These are phyloP conservation scores for Abramis brama DNA, from an alignment of 2,113 vertebrate genomes.

Conservation along the genomic window DNA sequence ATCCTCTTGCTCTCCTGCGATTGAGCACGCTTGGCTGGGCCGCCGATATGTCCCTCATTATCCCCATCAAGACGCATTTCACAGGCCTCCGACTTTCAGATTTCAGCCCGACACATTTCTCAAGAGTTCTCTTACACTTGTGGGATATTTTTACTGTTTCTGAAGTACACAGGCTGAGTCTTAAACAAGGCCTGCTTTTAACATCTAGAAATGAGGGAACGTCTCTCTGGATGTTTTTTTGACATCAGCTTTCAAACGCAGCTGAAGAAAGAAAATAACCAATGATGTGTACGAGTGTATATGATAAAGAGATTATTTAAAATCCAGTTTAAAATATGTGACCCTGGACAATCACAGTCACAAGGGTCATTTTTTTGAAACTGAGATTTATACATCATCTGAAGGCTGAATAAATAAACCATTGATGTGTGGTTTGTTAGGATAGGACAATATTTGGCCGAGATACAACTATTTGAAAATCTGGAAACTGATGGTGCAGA, in stretches of 20 bases:
- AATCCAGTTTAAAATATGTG: neutral
- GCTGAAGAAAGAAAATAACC: neutral
- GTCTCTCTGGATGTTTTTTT: neutral
- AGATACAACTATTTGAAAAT: too few relatives aligned
- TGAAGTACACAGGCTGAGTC: neutral
- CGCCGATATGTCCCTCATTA: slow-evolving; percentile 80
- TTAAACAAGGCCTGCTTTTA: neutral
- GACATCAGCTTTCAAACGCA: neutral
- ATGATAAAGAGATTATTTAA: neutral
- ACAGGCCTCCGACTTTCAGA: slow-evolving; percentile 65
- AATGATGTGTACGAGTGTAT: neutral
- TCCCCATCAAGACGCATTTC: slow-evolving; percentile 74
- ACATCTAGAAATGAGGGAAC: neutral
- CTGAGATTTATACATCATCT: too few relatives aligned
- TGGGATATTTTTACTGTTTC: neutral
- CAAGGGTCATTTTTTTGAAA: too few relatives aligned
- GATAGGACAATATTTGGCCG: too few relatives aligned
- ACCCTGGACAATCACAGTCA: too few relatives aligned
- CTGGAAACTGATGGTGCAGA: too few relatives aligned
- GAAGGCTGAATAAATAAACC: too few relatives aligned
- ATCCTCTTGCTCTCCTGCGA: slow-evolving; percentile 43
- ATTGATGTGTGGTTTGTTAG: too few relatives aligned
- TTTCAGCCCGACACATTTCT: slow-evolving; percentile 25
- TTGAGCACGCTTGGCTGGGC: slow-evolving; percentile 74
- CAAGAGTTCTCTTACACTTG: slow-evolving; percentile 19